Base-by-base conservation (phyloP, 2,797 vertebrate species). In the Pyrocephalus nanus region DNA sequence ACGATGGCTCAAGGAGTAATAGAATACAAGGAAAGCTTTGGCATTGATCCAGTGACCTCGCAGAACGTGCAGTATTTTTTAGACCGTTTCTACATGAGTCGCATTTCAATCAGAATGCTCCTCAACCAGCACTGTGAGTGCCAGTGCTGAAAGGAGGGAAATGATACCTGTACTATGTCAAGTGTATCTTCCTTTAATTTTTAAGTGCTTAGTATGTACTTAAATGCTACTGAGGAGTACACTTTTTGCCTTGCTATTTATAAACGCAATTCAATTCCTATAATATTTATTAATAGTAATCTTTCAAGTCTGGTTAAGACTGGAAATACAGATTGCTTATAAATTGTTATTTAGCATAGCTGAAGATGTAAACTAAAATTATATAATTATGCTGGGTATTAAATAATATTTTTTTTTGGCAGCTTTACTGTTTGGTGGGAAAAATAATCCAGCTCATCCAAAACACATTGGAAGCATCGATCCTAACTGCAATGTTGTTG, bases 391-490 rank as follows among this genome's bases (percentile, higher is more conserved):
- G 61, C 81, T 72, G 32, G 38, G 6, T 88, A 58, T 81, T 90
- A 62, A 95, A 61, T 69, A 20, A 32, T 79, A 22, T 92, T 92
- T 93, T 93, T 94, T 92, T 80, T 67, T 96, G 94, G n/a, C 95
- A 99, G 99, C 98, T 30, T 98, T 99, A 76, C 97, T 99, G 58
- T 99, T 99, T 88, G 99, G 99, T 89, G 99, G 99, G 79, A 99
- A 99, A 95, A 98, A 98, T 91, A 99, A 99, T 96, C 99, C 99
- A 53, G 99, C 99, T 66, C 99, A 99, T 94, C 99, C 99, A 71
- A 99, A 99, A 97, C 99, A 99, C 93, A 99, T 99, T 34, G 99
- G 99, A 97, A 99, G 99, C 93, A 99, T 99, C 43, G 99, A 99
- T 97, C 99, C 99, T 57, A 97, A 98, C 97, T 99, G 99, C 96